These are phyloP conservation scores for Drosophila athabasca DNA, from an alignment of 1,140 invertebrate genomes.

Conservation along the genomic window DNA sequence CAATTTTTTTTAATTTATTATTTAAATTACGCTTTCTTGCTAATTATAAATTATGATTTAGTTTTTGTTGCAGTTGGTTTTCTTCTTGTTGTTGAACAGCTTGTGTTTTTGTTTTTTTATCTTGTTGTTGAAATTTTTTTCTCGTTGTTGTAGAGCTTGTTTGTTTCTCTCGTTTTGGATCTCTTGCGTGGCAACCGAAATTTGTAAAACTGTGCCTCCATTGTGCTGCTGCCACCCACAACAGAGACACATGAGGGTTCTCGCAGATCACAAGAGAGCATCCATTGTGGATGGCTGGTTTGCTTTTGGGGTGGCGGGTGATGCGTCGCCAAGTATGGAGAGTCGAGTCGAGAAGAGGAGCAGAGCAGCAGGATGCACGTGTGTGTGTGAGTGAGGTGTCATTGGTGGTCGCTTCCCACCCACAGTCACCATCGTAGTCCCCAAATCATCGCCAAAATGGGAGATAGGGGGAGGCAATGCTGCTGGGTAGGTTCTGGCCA, in stretches of 20 bases:
- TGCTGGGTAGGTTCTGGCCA: background rate
- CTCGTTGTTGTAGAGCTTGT: constrained; percentile 27
- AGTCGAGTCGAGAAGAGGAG: constrained; percentile 7
- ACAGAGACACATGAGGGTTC: constrained; percentile 2
- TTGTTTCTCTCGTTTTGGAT: no score
- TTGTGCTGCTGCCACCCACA: constrained; percentile 20
- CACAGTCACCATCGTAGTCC: constrained; percentile 16
- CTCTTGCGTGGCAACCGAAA: constrained; percentile 15
- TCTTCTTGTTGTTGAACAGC: constrained; percentile 11
- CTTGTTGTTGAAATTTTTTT: constrained; percentile 20
- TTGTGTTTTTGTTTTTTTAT: constrained; percentile 26
- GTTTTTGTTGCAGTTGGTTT: constrained; percentile 42
- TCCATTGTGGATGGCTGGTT: constrained; percentile 5
- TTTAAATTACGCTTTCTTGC: constrained; percentile 64
- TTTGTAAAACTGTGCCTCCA: background rate
- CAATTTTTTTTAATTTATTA: constrained; percentile 33
- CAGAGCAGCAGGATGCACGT: constrained; percentile 43
- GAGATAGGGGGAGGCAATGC: background rate
- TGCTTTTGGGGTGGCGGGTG: constrained; percentile 8
- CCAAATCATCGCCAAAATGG: constrained; percentile 4
- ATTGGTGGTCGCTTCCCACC: constrained; percentile 35
- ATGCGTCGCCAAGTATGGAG: constrained; percentile 22
- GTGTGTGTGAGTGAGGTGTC: constrained; percentile 17
- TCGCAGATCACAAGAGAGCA: constrained; percentile 29
- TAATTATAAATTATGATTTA: constrained; percentile 73